Evolutionary conservation across 2,797 vertebrate species (phyloP).

Genomic region (Pteropus rufus): DNA sequence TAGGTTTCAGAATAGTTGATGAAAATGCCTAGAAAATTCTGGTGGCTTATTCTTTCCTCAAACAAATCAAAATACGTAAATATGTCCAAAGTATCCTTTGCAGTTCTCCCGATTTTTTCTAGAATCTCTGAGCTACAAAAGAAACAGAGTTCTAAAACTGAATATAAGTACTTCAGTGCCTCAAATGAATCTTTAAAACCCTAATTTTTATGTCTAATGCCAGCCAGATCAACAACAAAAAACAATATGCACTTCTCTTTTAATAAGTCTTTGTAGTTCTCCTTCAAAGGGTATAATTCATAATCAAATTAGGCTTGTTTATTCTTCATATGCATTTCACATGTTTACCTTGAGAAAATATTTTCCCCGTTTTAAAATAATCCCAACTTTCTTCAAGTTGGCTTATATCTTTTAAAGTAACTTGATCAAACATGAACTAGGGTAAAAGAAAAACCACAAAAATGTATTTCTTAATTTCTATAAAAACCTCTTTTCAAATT

Average conservation of each 20-base stretch:
- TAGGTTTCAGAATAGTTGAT: background rate
- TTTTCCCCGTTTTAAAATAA: background rate
- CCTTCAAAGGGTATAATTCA: background rate
- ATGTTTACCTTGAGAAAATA: background rate
- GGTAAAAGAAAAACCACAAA: background rate
- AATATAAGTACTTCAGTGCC: background rate
- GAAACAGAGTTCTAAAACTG: background rate
- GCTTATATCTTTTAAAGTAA: background rate
- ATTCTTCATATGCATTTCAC: background rate
- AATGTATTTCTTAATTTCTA: conserved; percentile 32
- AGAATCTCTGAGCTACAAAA: background rate
- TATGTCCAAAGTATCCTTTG: background rate
- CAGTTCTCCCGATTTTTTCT: background rate
- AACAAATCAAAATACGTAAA: background rate
- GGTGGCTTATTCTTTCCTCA: background rate
- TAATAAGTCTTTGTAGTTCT: background rate
- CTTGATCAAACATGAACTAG: background rate
- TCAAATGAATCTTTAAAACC: background rate
- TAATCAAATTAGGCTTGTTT: background rate
- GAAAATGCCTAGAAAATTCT: background rate
- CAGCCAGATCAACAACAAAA: background rate
- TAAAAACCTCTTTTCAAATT: background rate
- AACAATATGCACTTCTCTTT: background rate
- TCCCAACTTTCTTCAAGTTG: background rate
- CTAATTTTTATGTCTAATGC: background rate